Evolutionary conservation across 2,888 invertebrate species (phyloP), one percentile per base, ranked within the genome.

Genomic region (Eristalis pertinax): DNA sequence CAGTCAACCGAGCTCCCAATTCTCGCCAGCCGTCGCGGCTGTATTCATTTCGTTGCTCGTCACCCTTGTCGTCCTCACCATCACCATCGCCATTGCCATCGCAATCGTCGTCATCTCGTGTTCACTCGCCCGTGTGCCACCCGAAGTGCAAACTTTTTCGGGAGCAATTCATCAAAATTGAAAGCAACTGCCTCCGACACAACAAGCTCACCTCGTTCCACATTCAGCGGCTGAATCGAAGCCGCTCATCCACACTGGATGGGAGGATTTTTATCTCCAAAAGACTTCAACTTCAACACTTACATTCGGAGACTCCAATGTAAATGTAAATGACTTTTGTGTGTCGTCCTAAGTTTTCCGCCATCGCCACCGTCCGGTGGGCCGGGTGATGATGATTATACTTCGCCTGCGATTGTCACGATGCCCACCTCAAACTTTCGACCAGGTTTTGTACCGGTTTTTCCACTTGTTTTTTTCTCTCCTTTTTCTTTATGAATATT

Each of bases 81-180:
- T n/a, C n/a, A n/a, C n/a, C n/a, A n/a, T n/a, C n/a, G n/a, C n/a
- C n/a, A n/a, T 7, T 19, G 3, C 43, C 43, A 50, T 15, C 43
- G 5, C 5, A n/a, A 50, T 50, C 43, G n/a, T 19, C 43, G 1
- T n/a, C 4, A n/a, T 26, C 26, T 26, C 26, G 50, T 72, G 73
- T 41, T 83, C 70, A 75, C 70, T 80, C 78, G 78, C 67, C 83
- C 75, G 67, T 50, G 50, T 63, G 67, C 38, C 74, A n/a, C 22
- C 62, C 50, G 78, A 8, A 50, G 63, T 63, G 77, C 69, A 80
- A 84, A 75, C 75, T 84, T 81, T 79, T 80, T 75, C 32, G 69
- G 50, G 64, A 63, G 81, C 82, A 82, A 86, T 86, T 86, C 83
- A 86, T 86, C 83, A 86, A 86, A 83, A 83, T 86, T 83, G 72